Evolutionary conservation across 2,888 invertebrate genomes (phyloP).

Genomic region (Aleiodes leptofemur): DNA sequence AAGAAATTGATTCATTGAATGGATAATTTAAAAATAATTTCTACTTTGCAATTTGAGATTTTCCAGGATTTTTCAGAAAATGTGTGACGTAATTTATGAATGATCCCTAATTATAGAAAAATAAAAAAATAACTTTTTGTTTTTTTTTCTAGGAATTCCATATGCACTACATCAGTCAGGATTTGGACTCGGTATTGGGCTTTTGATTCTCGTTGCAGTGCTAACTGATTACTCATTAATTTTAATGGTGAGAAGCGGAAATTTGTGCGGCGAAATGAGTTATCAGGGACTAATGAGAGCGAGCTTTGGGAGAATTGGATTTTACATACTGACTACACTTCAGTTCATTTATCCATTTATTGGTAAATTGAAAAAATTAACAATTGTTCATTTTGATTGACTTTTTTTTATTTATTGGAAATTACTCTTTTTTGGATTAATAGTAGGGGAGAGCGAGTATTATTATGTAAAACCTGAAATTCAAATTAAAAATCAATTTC

Average conservation of each 20-base stretch:
- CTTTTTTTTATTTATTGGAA: no score
- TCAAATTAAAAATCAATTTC: no score
- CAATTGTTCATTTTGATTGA: not conserved
- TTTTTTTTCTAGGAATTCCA: constrained; percentile 80
- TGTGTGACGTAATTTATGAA: no score
- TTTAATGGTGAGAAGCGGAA: constrained; percentile 85
- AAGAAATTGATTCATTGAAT: no score
- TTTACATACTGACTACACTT: constrained; percentile 83
- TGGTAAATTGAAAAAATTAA: constrained; percentile 77
- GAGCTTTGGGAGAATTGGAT: constrained; percentile 87
- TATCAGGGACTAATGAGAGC: constrained; percentile 89
- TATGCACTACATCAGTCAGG: constrained; percentile 89
- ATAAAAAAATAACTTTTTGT: not conserved
- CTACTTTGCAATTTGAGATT: no score
- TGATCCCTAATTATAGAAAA: no score
- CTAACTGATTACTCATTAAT: constrained; percentile 90
- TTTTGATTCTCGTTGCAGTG: constrained; percentile 83
- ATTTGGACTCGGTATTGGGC: constrained; percentile 84
- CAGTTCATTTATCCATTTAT: constrained; percentile 91
- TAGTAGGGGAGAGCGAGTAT: no score
- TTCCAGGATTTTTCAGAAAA: no score
- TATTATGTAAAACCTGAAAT: no score
- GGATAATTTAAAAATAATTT: no score
- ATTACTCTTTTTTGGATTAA: no score
- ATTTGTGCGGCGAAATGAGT: constrained; percentile 85